phyloP scores from a whole-genome alignment of 2,113 vertebrate genomes.

The Cavia aperea region DNA sequence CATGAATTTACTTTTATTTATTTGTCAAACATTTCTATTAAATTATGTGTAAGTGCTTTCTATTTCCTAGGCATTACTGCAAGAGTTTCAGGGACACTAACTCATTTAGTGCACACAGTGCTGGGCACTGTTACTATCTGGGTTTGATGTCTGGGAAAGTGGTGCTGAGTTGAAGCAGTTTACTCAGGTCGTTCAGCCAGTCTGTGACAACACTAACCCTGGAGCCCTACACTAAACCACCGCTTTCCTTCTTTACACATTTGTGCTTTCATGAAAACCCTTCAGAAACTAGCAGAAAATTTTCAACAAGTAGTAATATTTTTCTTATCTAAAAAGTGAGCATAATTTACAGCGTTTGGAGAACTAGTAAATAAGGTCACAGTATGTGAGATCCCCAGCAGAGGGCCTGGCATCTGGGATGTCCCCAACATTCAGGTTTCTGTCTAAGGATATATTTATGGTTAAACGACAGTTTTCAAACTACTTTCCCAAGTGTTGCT shows the following conservation, averaged over 20 bases:
- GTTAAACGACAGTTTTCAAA: background rate
- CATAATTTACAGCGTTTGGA: background rate
- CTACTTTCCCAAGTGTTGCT: background rate
- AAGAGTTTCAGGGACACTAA: background rate
- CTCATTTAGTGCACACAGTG: background rate
- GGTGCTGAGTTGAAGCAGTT: background rate
- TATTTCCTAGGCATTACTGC: background rate
- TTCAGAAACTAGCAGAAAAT: background rate
- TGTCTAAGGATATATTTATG: background rate
- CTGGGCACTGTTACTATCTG: no score
- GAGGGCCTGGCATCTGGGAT: background rate
- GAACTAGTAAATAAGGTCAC: background rate
- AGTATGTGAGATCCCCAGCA: background rate
- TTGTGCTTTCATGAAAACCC: background rate
- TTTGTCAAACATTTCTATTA: background rate
- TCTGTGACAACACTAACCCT: no score
- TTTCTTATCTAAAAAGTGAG: background rate
- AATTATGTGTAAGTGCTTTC: background rate
- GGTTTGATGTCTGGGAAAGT: background rate
- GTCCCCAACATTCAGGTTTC: background rate
- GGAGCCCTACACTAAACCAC: background rate
- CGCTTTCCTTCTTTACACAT: background rate
- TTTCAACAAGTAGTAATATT: background rate
- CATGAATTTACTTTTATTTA: constrained; percentile 3
- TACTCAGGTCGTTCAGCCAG: background rate